Conservation (phyloP, 2,888 invertebrate species). For the Trichogramma dendrolimi region DNA sequence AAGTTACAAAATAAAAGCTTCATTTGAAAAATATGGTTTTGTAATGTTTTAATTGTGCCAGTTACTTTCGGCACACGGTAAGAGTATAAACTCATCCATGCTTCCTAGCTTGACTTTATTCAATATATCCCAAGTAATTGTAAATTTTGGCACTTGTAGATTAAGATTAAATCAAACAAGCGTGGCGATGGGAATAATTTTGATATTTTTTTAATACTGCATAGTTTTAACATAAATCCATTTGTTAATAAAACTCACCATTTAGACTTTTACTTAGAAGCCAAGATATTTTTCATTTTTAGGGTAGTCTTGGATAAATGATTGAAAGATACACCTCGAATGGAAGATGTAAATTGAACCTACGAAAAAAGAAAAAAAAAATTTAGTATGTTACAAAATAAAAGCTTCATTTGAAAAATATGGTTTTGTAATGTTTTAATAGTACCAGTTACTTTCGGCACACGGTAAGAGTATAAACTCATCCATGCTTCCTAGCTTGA, state of each 20-base stretch:
- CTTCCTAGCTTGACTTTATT: not conserved
- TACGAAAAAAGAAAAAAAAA: too few relatives aligned
- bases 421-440: not conserved
- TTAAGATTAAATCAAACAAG: not conserved
- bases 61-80: conserved; percentile 23
- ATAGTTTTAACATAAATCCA: too few relatives aligned
- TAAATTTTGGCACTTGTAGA: not conserved
- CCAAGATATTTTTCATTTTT: too few relatives aligned
- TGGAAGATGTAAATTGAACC: too few relatives aligned
- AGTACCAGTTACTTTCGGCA: conserved; percentile 24
- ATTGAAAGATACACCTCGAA: too few relatives aligned
- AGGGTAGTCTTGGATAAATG: too few relatives aligned
- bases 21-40: not conserved
- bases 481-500: conserved; percentile 10
- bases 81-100: conserved; percentile 16
- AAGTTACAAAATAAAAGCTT: too few relatives aligned
- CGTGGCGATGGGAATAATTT: not conserved
- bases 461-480: conserved; percentile 16
- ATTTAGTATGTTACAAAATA: too few relatives aligned
- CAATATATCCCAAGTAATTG: not conserved
- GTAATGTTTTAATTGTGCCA: conserved; percentile 9
- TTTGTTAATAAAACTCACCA: too few relatives aligned
- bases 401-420: not conserved
- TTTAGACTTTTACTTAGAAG: too few relatives aligned
- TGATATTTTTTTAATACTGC: too few relatives aligned